A percentile compares a stretch with the other conserved stretches of the same genome.
Conservation (phyloP, 2,888 invertebrate genomes). For the Tetrapedia diversipes region DNA sequence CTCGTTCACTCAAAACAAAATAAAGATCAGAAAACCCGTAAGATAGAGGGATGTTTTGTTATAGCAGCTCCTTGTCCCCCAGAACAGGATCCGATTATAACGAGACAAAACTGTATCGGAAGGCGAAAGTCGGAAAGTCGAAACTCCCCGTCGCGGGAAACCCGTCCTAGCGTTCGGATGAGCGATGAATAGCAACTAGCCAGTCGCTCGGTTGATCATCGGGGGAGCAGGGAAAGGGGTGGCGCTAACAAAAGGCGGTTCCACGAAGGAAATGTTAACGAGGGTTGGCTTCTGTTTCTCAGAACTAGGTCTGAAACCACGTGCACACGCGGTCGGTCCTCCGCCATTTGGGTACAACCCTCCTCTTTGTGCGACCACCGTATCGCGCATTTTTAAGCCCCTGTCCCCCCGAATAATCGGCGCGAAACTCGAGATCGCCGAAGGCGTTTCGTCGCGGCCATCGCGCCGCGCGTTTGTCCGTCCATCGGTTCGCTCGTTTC, state of each 20-base stretch:
- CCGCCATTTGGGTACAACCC: too few relatives aligned
- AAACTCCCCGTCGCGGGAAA: conserved; percentile 22
- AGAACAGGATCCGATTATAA: too few relatives aligned
- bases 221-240: conserved; percentile 55
- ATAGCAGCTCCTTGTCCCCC: too few relatives aligned
- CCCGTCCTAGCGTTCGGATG: conserved; percentile 10
- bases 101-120: too few relatives aligned
- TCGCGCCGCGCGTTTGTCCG: conserved; percentile 30
- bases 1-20: too few relatives aligned
- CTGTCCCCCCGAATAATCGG: conserved; percentile 61
- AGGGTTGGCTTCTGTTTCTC: conserved; percentile 65
- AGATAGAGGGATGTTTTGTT: too few relatives aligned
- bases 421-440: conserved; percentile 68
- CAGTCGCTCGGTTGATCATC: conserved; percentile 45
- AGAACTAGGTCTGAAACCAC: conserved; percentile 48
- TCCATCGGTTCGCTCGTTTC: too few relatives aligned
- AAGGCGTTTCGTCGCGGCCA: conserved; percentile 55
- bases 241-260: conserved; percentile 61
- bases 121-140: conserved; percentile 30
- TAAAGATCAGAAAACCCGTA: too few relatives aligned
- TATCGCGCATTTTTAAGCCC: conserved; percentile 66
- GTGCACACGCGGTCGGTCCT: neutral
- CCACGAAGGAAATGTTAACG: conserved; percentile 70
- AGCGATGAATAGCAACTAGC: conserved; percentile 42
- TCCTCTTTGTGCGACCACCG: conserved; percentile 53